Base-by-base conservation (phyloP, 2,797 vertebrate genomes). In the Picus viridis region DNA sequence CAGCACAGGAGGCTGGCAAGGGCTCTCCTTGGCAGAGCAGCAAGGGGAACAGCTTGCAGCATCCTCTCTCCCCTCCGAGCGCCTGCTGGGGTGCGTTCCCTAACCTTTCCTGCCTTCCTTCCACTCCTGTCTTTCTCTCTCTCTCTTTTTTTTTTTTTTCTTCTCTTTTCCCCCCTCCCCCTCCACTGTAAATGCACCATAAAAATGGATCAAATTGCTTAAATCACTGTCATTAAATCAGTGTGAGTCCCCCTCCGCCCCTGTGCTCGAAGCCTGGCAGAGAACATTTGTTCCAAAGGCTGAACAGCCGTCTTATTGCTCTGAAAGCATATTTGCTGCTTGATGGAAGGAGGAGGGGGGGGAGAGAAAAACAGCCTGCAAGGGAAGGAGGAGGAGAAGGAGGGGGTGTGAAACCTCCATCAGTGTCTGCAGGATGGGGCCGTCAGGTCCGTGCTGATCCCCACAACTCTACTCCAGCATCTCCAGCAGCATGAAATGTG, bases 181-280 rank as follows among this genome's bases (percentile, higher is more conserved):
- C 47, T 92, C 92, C 91, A 94, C 95, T 96, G 96, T 96, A 96
- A 95, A 96, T 95, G 95, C 88, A 27, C 96, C 95, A 93, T 96
- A 95, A 95, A 96, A 96, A 96, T 96, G 95, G 96, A 94, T 96
- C 94, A 95, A 96, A 96, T 96, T 96, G 96, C 96, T 96, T 95
- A 96, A 96, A 96, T 96, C 96, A 94, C 96, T 94, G 92, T 96
- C 94, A 96, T 96, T 96, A 96, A 96, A 94, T 96, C 94, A 93
- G 95, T 95, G 95, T 95, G 95, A 95, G 95, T 94, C 95, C 91
- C 91, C 88, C 85, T 96, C 88, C 95, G 39, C 88, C 90, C 91
- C 89, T 94, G 92, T 92, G 93, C 93, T 94, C 77, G 68, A 88
- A 95, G 95, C 93, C 94, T 96, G 95, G 93, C 85, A 95, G 89